Evolutionary conservation across 2,113 vertebrate genomes (phyloP).

Genomic region (Petromus typicus): DNA sequence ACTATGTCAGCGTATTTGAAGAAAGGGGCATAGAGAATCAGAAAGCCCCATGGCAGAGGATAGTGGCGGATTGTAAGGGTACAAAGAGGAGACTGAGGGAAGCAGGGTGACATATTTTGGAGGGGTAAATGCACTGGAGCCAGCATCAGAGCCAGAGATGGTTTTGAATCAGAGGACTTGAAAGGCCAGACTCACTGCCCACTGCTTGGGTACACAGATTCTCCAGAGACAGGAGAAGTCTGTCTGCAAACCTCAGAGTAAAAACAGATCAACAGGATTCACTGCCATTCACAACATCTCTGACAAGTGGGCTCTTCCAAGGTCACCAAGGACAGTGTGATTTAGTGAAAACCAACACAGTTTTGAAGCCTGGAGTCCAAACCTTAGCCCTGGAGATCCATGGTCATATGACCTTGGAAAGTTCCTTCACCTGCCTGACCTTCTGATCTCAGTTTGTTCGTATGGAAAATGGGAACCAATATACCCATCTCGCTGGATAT

Average conservation of each 20-base stretch:
- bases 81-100: conserved; percentile 82
- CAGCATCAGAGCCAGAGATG: conserved; percentile 56
- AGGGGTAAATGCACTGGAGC: conserved; percentile 67
- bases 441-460: conserved; percentile 33
- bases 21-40: conserved; percentile 83
- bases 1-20: conserved; percentile 84
- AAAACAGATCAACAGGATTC: background rate
- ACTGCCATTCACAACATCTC: background rate
- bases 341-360: background rate
- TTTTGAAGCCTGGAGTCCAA: background rate
- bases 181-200: conserved; percentile 12
- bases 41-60: conserved; percentile 78
- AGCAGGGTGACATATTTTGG: conserved; percentile 67
- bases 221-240: conserved; percentile 37
- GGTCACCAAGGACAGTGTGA: conserved; percentile 67
- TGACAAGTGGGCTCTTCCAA: conserved; percentile 56
- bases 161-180: conserved; percentile 55
- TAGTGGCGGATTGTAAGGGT: conserved; percentile 79
- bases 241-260: background rate
- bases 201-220: background rate
- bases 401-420: conserved; percentile 37
- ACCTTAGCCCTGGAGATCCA: background rate
- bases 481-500: background rate
- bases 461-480: conserved; percentile 35
- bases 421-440: background rate